Evolutionary conservation across 2,888 invertebrate genomes (phyloP), one percentile per base, ranked within the genome.

Genomic region (Aelia acuminata): DNA sequence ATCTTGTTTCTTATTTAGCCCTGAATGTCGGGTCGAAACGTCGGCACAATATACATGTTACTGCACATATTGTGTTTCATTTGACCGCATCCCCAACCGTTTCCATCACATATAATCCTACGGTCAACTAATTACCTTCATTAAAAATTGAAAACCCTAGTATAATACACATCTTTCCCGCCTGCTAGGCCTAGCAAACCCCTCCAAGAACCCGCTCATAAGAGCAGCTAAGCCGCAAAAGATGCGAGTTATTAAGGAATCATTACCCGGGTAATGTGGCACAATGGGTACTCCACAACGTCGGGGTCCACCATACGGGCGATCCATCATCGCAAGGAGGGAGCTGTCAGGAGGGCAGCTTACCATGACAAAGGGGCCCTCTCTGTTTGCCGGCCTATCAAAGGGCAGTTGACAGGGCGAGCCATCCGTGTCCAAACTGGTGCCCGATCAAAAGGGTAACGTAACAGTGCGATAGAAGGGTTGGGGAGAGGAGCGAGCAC

Each of bases 381-480:
- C 43, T 47, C 80, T 80, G 43, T 80, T 80, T 80, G 43, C 22
- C n/a, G 11, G 43, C n/a, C 80, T 80, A 47, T 39, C 80, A 80
- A 80, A 39, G 43, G 43, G 80, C 80, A 80, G 80, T 80, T 47
- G 80, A 80, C 80, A 80, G 43, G 80, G n/a, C n/a, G n/a, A 80
- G 80, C 80, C 80, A 80, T 47, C 80, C 80, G 22, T 80, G 80
- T 80, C 80, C 43, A n/a, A 80, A 80, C 80, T 80, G 80, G 80
- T n/a, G 80, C 43, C 43, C 43, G 43, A 43, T 80, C n/a, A 80
- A 80, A 80, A 47, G 80, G 10, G 80, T 80, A 80, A 80, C 80
- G 80, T 80, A 80, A 80, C 13, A 80, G 39, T n/a, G 80, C n/a
- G 80, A 43, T 43, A n/a, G 22, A 35, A 39, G 80, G 80, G 39